Conservation (phyloP, 2,888 invertebrate genomes). For the Argyra leucocephala region DNA sequence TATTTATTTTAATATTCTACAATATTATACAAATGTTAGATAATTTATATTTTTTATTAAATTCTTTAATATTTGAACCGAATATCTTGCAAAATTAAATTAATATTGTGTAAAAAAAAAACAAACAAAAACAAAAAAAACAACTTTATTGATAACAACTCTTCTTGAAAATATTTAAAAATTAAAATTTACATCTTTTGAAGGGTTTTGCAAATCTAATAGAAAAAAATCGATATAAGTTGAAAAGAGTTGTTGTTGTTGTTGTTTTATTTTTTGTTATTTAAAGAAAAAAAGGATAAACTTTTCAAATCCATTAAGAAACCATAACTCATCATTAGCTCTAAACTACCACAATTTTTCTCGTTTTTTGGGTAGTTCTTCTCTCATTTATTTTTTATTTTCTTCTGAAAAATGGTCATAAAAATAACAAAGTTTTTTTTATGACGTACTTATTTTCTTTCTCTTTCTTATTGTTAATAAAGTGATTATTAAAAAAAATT, state of each 20-base stretch:
- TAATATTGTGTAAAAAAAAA: neutral
- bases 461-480: too few species aligned
- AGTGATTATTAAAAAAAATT: too few species aligned
- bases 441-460: too few species aligned
- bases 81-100: neutral
- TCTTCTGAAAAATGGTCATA: too few species aligned
- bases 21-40: too few species aligned
- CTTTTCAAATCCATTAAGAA: neutral
- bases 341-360: neutral
- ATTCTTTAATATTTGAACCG: too few species aligned
- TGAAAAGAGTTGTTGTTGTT: neutral
- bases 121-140: neutral
- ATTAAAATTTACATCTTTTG: neutral
- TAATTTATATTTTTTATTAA: too few species aligned
- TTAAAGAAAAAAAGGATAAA: neutral
- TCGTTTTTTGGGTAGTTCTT: too few species aligned
- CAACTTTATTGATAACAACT: neutral
- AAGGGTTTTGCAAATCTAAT: neutral
- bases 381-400: too few species aligned
- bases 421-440: too few species aligned
- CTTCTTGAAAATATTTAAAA: neutral
- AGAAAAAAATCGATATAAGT: neutral
- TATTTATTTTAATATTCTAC: too few species aligned
- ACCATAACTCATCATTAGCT: slow-evolving; percentile 6
- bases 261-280: neutral